phyloP scores from a whole-genome alignment of 2,888 invertebrate species.

The Drosophila emarginata region DNA sequence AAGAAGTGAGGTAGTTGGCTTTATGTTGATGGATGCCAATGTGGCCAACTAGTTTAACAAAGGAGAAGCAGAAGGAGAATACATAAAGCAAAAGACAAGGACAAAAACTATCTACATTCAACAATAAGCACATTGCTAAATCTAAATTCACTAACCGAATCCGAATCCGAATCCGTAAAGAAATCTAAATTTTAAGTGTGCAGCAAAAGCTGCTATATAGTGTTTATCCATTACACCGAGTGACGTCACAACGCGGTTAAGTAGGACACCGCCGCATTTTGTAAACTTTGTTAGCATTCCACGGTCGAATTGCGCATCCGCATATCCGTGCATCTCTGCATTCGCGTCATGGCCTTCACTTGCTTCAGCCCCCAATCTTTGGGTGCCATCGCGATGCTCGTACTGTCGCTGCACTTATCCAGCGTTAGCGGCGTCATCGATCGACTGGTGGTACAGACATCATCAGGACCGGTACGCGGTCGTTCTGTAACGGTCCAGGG shows the following conservation, averaged over 20 bases:
- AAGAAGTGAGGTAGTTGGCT: neutral
- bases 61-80: constrained; percentile 7
- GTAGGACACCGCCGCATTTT: constrained; percentile 52
- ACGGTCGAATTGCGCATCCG: constrained; percentile 25
- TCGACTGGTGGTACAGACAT: constrained; percentile 92
- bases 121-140: neutral
- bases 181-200: neutral
- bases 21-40: constrained; percentile 4
- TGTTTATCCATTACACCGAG: constrained; percentile 29
- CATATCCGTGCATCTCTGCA: constrained; percentile 12
- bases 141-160: neutral
- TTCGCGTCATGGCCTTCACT: constrained; percentile 56
- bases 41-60: constrained; percentile 6
- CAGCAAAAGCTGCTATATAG: constrained; percentile 6
- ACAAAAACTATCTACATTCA: neutral
- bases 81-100: constrained; percentile 5
- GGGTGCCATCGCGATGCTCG: constrained; percentile 44
- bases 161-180: neutral
- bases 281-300: constrained; percentile 40
- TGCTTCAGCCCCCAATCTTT: constrained; percentile 37
- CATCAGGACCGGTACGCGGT: constrained; percentile 91
- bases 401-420: constrained; percentile 75
- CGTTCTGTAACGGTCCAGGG: constrained; percentile 91
- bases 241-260: constrained; percentile 58
- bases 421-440: constrained; percentile 84